These are phyloP conservation scores for Drosophila formosana DNA, from an alignment of 2,888 invertebrate genomes.

Conservation along the genomic window DNA sequence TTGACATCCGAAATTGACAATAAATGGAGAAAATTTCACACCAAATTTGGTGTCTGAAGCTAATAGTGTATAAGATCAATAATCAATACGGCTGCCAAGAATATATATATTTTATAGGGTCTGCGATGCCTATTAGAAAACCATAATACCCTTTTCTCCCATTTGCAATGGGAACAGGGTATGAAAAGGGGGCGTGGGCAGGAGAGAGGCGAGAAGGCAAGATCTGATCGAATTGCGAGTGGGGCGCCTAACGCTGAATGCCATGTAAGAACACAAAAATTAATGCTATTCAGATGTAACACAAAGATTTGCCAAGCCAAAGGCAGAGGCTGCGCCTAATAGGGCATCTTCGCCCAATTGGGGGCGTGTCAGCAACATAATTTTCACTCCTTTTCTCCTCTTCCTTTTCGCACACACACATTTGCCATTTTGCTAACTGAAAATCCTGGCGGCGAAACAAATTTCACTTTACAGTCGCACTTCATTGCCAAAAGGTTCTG, in stretches of 20 bases:
- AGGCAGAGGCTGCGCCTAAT: not conserved
- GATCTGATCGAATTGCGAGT: conserved; percentile 35
- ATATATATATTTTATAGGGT: too few relatives aligned
- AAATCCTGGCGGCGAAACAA: not conserved
- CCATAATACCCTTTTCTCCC: too few relatives aligned
- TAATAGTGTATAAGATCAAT: too few relatives aligned
- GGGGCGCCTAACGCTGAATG: conserved; percentile 41
- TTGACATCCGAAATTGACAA: too few relatives aligned
- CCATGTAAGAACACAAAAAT: conserved; percentile 8
- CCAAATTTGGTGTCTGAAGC: too few relatives aligned
- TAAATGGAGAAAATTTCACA: too few relatives aligned
- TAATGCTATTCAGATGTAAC: conserved; percentile 39
- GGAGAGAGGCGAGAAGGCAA: conserved; percentile 7
- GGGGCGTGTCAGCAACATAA: conserved; percentile 46
- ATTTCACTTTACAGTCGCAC: conserved; percentile 13
- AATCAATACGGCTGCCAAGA: too few relatives aligned
- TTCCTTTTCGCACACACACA: conserved; percentile 25
- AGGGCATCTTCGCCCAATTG: not conserved
- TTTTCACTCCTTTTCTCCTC: conserved; percentile 54
- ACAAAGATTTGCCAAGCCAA: conserved; percentile 36
- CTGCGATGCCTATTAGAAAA: too few relatives aligned
- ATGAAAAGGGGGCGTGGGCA: conserved; percentile 1
- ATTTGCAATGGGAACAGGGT: too few relatives aligned
- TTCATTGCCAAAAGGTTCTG: conserved; percentile 17
- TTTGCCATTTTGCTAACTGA: conserved; percentile 31